Evolutionary conservation across 2,888 invertebrate genomes (phyloP), one percentile per base, ranked within the genome.

Genomic region (Caenorhabditis drosophilae): DNA sequence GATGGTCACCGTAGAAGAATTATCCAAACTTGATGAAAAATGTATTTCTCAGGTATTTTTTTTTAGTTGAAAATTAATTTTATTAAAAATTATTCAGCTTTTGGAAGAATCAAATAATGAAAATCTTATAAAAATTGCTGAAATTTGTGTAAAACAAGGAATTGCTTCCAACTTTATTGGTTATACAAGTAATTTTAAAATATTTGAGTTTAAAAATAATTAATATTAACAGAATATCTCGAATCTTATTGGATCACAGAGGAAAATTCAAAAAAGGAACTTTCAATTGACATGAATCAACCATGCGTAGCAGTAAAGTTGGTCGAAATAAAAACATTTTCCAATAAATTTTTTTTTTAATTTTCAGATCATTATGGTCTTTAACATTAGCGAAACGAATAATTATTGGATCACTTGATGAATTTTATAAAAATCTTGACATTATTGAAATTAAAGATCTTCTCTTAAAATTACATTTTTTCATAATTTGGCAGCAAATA

Each of bases 151-250:
- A 36, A 23, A 50, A 23, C 47, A 53, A 50, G 60, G 61, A 15
- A 26, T 69, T 15, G 58, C 60, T 16, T 54, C 50, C n/a, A 69
- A 69, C 54, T 55, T 60, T 42, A n/a, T 51, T 16, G 57, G 58
- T 23, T 58, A 47, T 36, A 50, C 50, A 7, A 55, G 64, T 64
- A 23, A 47, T 47, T 20, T 7, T 18, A n/a, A n/a, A n/a, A n/a
- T n/a, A n/a, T n/a, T n/a, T n/a, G n/a, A n/a, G n/a, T n/a, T n/a
- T n/a, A n/a, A n/a, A n/a, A n/a, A n/a, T n/a, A n/a, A n/a, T n/a
- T n/a, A n/a, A n/a, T n/a, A n/a, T n/a, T n/a, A n/a, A n/a, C n/a
- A 64, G 64, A 52, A 1, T 18, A 51, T 45, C 44, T 31, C 47
- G 41, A 53, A 23, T 45, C 46, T 16, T 15, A 22, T 6, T 46